These are phyloP conservation scores for Heliconius cydno DNA, from an alignment of 2,888 invertebrate species.

Conservation along the genomic window DNA sequence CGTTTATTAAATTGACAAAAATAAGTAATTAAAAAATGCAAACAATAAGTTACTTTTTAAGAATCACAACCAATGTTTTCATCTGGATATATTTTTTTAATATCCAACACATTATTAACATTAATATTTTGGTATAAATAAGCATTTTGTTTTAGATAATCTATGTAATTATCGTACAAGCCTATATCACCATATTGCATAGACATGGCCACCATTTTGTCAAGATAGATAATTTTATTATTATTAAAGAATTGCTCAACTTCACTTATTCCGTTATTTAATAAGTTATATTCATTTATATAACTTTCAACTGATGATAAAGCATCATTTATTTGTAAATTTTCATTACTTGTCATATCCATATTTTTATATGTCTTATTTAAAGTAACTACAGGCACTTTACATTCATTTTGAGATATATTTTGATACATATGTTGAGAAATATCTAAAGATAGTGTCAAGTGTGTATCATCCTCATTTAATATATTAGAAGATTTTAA, in stretches of 20 bases:
- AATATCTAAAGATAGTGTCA: constrained; percentile 32
- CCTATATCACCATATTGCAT: constrained; percentile 68
- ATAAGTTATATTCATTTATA: constrained; percentile 19
- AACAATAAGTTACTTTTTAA: not conserved
- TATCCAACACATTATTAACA: constrained; percentile 51
- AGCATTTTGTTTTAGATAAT: constrained; percentile 56
- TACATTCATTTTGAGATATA: constrained; percentile 43
- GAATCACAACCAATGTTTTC: constrained; percentile 56
- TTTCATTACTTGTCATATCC: constrained; percentile 64
- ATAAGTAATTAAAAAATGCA: not conserved
- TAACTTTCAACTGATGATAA: not conserved
- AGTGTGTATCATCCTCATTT: constrained; percentile 57
- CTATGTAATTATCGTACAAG: constrained; percentile 62
- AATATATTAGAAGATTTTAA: constrained; percentile 64
- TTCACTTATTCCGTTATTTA: constrained; percentile 55
- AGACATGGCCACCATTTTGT: constrained; percentile 59
- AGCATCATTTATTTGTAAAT: constrained; percentile 36
- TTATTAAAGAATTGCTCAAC: constrained; percentile 57
- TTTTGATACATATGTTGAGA: constrained; percentile 46
- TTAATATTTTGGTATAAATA: constrained; percentile 48
- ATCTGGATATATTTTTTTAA: constrained; percentile 62
- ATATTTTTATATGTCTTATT: constrained; percentile 68
- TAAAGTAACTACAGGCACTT: constrained; percentile 61
- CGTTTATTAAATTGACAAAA: constrained; percentile 14
- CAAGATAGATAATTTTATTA: constrained; percentile 25